A percentile compares a stretch with the other conserved stretches of the same genome.
Conservation (phyloP, 2,113 vertebrate genomes). For the Pollimyrus isidori region DNA sequence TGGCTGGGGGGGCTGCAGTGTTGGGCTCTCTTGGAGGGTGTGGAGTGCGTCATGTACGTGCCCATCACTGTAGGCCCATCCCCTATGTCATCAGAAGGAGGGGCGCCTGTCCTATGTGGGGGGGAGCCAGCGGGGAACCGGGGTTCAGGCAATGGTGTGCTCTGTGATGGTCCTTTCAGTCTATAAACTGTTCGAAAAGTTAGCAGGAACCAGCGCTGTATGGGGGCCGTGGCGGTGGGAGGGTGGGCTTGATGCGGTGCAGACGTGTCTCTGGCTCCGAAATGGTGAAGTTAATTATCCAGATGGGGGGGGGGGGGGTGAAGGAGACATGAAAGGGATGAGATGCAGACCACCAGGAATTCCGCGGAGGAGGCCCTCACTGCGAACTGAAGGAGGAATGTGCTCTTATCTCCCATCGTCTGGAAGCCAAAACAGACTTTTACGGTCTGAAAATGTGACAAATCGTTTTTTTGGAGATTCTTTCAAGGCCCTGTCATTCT, state of each 20-base stretch:
- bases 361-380: not conserved
- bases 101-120: conserved; percentile 50
- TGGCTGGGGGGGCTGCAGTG: conserved; percentile 35
- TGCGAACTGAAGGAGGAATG: not conserved
- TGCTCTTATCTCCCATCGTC: not conserved
- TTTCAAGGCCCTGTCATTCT: not conserved
- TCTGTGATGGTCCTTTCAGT: conserved; percentile 52
- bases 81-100: conserved; percentile 50
- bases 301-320: not conserved
- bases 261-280: conserved; percentile 36
- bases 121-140: conserved; percentile 45
- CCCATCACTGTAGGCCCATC: conserved; percentile 45
- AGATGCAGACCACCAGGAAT: not conserved
- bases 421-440: not conserved
- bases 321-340: conserved; percentile 5
- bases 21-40: conserved; percentile 35
- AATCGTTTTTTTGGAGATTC: not conserved
- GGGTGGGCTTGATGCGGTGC: conserved; percentile 23
- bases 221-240: conserved; percentile 53
- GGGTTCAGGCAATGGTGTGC: conserved; percentile 49
- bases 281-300: conserved; percentile 25
- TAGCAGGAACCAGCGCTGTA: conserved; percentile 47
- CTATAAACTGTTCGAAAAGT: conserved; percentile 59
- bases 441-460: not conserved
- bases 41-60: conserved; percentile 28